These are phyloP conservation scores for Andrena camellia DNA, from an alignment of 2,888 invertebrate species.

Conservation along the genomic window DNA sequence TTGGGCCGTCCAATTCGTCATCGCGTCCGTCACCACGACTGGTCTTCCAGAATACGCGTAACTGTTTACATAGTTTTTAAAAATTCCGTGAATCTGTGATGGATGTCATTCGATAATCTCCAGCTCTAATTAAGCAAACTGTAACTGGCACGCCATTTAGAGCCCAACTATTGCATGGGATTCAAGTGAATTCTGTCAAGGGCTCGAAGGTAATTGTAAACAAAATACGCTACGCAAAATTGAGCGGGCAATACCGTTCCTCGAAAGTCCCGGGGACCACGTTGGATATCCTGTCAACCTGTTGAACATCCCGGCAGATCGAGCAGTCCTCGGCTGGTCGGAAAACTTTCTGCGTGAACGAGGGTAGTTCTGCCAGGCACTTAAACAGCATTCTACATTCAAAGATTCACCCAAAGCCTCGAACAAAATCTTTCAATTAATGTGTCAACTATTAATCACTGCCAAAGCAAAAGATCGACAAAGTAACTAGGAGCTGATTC, in stretches of 20 bases:
- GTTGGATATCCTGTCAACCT: conserved; percentile 89
- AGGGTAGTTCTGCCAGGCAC: conserved; percentile 79
- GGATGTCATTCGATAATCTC: no score
- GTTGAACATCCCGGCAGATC: conserved; percentile 89
- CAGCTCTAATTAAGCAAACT: no score
- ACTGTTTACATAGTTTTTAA: conserved; percentile 75
- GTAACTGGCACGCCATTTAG: no score
- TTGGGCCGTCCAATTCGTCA: conserved; percentile 92
- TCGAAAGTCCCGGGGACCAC: conserved; percentile 91
- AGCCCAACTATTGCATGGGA: neutral
- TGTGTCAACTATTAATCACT: no score
- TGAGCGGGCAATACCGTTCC: conserved; percentile 85
- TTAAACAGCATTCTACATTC: conserved; percentile 55
- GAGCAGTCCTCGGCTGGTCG: conserved; percentile 93
- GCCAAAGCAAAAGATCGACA: no score
- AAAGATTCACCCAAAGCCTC: neutral
- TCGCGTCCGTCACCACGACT: conserved; percentile 94
- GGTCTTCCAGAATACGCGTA: conserved; percentile 92
- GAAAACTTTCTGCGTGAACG: conserved; percentile 85
- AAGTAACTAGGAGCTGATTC: no score
- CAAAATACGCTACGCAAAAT: conserved; percentile 7
- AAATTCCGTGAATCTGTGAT: no score
- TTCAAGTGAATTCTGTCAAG: neutral
- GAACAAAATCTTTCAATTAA: neutral
- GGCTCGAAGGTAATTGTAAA: neutral